These are phyloP conservation scores for Leptinotarsa defecta DNA, from an alignment of 1,140 invertebrate species.

Conservation along the genomic window DNA sequence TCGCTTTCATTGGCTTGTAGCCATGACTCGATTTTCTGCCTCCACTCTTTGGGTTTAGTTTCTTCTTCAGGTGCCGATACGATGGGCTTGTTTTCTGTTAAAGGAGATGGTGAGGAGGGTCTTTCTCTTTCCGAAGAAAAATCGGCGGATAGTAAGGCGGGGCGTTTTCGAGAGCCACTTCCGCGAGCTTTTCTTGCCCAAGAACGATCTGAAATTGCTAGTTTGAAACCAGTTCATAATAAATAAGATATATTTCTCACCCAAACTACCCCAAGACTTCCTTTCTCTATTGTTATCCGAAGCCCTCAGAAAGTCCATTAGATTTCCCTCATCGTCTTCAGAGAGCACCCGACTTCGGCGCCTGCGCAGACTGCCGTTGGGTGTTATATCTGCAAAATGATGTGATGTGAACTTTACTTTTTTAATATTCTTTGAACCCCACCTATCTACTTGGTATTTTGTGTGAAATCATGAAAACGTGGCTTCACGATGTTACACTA, in stretches of 20 bases:
- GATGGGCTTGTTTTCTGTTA: conserved; percentile 58
- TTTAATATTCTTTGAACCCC: too few species aligned
- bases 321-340: conserved; percentile 80
- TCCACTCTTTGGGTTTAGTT: conserved; percentile 71
- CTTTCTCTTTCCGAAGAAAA: conserved; percentile 72
- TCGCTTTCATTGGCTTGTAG: conserved; percentile 84
- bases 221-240: neutral
- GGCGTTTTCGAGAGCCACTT: conserved; percentile 68
- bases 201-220: conserved; percentile 71
- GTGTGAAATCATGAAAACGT: too few species aligned
- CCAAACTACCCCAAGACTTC: conserved; percentile 84
- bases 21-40: conserved; percentile 90
- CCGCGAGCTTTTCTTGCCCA: conserved; percentile 80
- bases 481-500: too few species aligned
- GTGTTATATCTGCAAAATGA: conserved; percentile 74
- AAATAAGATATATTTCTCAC: conserved; percentile 20
- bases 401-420: neutral
- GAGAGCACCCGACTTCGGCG: conserved; percentile 79
- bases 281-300: conserved; percentile 73
- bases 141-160: conserved; percentile 72
- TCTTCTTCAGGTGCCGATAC: conserved; percentile 58
- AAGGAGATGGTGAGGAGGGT: conserved; percentile 71
- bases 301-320: conserved; percentile 83
- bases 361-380: conserved; percentile 82
- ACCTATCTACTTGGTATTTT: too few species aligned